These are phyloP conservation scores for Corythaixoides concolor DNA, from an alignment of 2,113 vertebrate genomes.

Conservation along the genomic window DNA sequence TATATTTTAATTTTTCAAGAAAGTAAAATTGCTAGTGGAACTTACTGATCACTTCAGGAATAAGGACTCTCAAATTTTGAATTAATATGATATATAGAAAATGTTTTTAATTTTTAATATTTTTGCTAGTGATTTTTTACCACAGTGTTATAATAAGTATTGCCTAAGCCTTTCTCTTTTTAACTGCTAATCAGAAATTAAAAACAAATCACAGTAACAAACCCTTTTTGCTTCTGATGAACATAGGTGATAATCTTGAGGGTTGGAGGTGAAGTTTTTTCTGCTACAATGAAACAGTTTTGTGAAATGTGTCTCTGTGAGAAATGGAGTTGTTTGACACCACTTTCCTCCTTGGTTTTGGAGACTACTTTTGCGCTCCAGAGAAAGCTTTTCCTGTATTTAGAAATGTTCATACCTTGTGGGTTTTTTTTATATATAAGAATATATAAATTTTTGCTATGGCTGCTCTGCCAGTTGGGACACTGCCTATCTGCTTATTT, in stretches of 20 bases:
- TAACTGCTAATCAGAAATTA: neutral
- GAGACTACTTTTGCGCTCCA: neutral
- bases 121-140: neutral
- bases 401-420: neutral
- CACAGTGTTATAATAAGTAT: neutral
- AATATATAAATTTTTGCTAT: neutral
- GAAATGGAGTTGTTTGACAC: neutral
- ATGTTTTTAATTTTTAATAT: neutral
- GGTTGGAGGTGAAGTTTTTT: neutral
- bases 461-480: neutral
- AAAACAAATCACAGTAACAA: neutral
- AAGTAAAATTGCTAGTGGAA: neutral
- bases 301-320: neutral
- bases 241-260: accelerated
- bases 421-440: neutral
- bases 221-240: neutral
- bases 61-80: neutral
- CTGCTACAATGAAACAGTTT: neutral
- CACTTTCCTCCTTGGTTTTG: neutral
- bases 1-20: neutral
- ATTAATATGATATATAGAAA: neutral
- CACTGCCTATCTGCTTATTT: neutral
- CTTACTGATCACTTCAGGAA: neutral
- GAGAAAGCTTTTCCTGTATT: neutral
- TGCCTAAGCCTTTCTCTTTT: neutral